Conservation (phyloP, 2,113 vertebrate genomes). For the Glaucidium brasilianum region DNA sequence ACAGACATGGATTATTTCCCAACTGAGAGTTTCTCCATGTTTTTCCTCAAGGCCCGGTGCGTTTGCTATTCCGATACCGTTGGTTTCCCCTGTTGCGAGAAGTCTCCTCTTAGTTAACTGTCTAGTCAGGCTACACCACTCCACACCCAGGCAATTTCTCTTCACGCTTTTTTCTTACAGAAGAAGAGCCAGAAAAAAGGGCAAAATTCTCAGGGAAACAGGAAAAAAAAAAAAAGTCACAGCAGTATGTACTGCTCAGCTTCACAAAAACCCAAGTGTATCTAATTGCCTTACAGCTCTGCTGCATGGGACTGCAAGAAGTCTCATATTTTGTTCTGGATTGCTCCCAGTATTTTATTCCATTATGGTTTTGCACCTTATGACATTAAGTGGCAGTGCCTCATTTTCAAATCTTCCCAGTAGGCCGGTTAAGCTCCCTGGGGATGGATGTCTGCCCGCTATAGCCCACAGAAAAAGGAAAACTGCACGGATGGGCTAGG, state of each 20-base stretch:
- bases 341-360: rapidly evolving
- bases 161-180: neutral
- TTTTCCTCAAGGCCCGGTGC: neutral
- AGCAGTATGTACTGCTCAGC: neutral
- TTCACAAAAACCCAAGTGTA: neutral
- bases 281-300: neutral
- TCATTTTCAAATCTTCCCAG: neutral
- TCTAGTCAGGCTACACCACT: neutral
- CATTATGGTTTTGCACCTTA: rapidly evolving
- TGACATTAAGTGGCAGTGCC: neutral
- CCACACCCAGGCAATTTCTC: neutral
- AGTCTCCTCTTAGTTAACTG: neutral
- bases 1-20: neutral
- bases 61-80: neutral
- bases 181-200: neutral
- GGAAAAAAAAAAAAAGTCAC: neutral
- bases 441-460: neutral
- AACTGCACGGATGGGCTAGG: neutral
- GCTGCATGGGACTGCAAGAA: neutral
- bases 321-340: neutral
- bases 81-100: neutral
- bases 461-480: neutral
- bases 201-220: neutral
- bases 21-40: neutral
- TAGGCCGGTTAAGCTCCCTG: neutral